phyloP scores from a whole-genome alignment of 2,113 vertebrate species.

The Mustelus asterias region DNA sequence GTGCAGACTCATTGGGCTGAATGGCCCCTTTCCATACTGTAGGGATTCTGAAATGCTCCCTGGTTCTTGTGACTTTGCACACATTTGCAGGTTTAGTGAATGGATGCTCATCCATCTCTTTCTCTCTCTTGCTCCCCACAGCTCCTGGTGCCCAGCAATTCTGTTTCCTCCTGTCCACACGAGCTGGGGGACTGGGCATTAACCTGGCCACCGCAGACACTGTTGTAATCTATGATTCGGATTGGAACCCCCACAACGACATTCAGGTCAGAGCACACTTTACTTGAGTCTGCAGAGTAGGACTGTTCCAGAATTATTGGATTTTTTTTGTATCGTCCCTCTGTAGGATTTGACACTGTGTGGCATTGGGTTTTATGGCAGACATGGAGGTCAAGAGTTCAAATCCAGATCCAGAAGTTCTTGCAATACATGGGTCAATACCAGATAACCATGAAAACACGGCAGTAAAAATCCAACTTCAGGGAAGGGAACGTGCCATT shows the following conservation, averaged over 20 bases:
- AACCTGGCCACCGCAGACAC: constrained; percentile 94
- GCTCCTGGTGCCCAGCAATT: constrained; percentile 97
- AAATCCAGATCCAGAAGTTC: neutral
- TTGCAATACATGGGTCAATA: neutral
- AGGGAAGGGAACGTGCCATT: neutral
- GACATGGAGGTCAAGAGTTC: neutral
- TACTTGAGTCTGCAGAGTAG: neutral
- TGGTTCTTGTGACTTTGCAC: neutral
- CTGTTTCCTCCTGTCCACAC: constrained; percentile 94
- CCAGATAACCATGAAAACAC: neutral
- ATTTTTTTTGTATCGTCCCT: neutral
- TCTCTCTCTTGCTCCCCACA: constrained; percentile 46
- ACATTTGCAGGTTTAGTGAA: neutral
- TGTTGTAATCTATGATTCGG: constrained; percentile 94
- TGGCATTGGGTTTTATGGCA: neutral
- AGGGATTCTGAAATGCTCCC: neutral
- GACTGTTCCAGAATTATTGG: neutral
- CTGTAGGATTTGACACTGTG: neutral
- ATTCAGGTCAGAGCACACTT: constrained; percentile 71
- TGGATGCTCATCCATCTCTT: neutral
- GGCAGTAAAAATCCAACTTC: neutral
- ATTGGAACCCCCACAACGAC: constrained; percentile 99
- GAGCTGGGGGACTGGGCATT: constrained; percentile 92
- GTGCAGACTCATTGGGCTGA: no score
- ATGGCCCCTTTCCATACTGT: no score